Percentiles rank a stretch among this genome's conserved stretches.
Evolutionary conservation across 2,888 invertebrate species (phyloP).

Genomic region (Esperia sulphurella): DNA sequence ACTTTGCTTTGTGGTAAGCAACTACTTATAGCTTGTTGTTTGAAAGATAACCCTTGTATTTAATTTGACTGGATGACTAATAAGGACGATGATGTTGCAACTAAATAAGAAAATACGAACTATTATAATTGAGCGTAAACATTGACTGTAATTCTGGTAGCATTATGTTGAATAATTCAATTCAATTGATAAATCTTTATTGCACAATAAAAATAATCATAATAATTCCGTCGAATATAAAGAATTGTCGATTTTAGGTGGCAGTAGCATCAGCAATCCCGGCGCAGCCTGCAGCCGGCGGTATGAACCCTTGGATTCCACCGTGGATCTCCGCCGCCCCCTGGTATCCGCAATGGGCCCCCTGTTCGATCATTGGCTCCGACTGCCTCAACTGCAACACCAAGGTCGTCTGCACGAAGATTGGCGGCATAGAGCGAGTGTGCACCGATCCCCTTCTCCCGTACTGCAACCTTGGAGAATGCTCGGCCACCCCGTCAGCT

Average conservation of each 20-base stretch:
- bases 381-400: conserved; percentile 58
- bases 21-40: neutral
- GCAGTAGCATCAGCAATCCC: conserved; percentile 48
- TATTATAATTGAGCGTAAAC: too few species aligned
- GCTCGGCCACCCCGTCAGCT: conserved; percentile 61
- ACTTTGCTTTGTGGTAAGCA: conserved; percentile 58
- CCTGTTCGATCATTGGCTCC: conserved; percentile 52
- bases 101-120: too few species aligned
- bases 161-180: too few species aligned
- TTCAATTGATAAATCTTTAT: too few species aligned
- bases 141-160: too few species aligned
- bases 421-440: conserved; percentile 51
- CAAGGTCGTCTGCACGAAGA: conserved; percentile 57
- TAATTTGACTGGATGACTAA: too few species aligned
- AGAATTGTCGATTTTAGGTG: conserved; percentile 30
- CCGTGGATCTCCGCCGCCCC: conserved; percentile 59
- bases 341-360: conserved; percentile 61
- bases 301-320: conserved; percentile 58
- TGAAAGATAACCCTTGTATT: too few species aligned
- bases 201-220: too few species aligned
- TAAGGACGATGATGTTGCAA: too few species aligned
- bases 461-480: conserved; percentile 66
- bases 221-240: too few species aligned
- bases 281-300: conserved; percentile 24
- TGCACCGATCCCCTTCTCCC: conserved; percentile 63